Conservation (phyloP, 2,113 vertebrate species). For the Charina bottae region DNA sequence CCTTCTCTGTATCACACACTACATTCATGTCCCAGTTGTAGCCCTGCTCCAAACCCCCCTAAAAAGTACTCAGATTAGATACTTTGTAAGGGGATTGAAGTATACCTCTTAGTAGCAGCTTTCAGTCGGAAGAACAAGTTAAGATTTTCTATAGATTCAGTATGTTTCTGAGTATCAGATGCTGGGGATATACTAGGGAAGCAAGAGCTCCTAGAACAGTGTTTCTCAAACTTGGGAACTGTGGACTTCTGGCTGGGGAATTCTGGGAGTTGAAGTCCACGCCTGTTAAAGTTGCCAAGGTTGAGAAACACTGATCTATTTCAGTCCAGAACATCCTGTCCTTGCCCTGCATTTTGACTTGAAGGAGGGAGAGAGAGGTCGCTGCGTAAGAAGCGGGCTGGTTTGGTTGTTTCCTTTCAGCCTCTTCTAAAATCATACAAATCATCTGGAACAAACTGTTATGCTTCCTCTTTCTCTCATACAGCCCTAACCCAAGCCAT, state of each 20-base stretch:
- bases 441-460: too few relatives aligned
- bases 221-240: background rate
- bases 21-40: background rate
- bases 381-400: background rate
- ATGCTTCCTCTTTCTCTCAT: background rate
- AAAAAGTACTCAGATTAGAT: background rate
- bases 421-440: background rate
- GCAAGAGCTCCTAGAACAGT: background rate
- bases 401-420: background rate
- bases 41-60: background rate
- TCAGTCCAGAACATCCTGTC: background rate
- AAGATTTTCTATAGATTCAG: background rate
- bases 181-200: too few relatives aligned
- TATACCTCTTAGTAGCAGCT: background rate
- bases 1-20: background rate
- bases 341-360: background rate
- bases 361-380: background rate
- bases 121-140: background rate
- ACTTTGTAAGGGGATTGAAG: background rate
- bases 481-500: background rate
- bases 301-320: background rate
- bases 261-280: background rate
- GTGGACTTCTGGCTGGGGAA: background rate
- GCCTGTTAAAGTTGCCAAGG: background rate
- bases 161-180: background rate